A percentile compares a stretch with the other conserved stretches of the same genome.
These are phyloP conservation scores for Ferdinandea cuprea DNA, from an alignment of 2,888 invertebrate genomes.

Conservation along the genomic window DNA sequence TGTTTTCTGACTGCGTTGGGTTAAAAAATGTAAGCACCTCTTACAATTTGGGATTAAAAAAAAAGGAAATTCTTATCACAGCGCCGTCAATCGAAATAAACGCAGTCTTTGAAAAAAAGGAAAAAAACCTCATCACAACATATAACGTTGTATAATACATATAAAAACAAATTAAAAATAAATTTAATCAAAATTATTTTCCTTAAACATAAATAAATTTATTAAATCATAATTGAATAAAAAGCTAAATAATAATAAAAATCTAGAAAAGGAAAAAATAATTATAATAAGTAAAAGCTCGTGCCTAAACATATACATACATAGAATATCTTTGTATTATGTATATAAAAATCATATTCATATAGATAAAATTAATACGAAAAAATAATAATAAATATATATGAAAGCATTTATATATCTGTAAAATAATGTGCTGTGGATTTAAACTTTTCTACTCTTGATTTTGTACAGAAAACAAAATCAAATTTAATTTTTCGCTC, in stretches of 20 bases:
- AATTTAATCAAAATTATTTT: slow-evolving; percentile 32
- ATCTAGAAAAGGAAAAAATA: slow-evolving; percentile 34
- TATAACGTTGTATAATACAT: slow-evolving; percentile 6
- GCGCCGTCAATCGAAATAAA: slow-evolving; percentile 75
- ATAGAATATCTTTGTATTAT: slow-evolving; percentile 48
- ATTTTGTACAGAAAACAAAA: slow-evolving; percentile 44
- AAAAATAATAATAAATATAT: slow-evolving; percentile 11
- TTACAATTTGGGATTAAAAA: slow-evolving; percentile 42
- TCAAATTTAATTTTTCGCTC: slow-evolving; percentile 17
- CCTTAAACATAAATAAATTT: slow-evolving; percentile 53
- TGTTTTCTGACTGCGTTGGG: slow-evolving; percentile 46
- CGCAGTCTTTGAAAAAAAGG: slow-evolving; percentile 73
- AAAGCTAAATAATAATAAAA: slow-evolving; percentile 33
- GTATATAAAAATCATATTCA: slow-evolving; percentile 46
- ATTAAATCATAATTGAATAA: slow-evolving; percentile 51
- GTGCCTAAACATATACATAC: slow-evolving; percentile 64
- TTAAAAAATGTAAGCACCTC: slow-evolving; percentile 45
- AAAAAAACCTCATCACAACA: slow-evolving; percentile 45
- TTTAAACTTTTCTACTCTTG: slow-evolving; percentile 43
- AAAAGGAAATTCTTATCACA: slow-evolving; percentile 20
- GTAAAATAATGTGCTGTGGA: slow-evolving; percentile 46
- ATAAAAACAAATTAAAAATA: slow-evolving; percentile 2
- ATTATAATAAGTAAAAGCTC: slow-evolving; percentile 46
- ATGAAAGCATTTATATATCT: slow-evolving; percentile 45
- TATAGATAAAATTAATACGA: slow-evolving; percentile 30